These are phyloP conservation scores for Drosophila pachea DNA, from an alignment of 1,140 invertebrate species.

Conservation along the genomic window DNA sequence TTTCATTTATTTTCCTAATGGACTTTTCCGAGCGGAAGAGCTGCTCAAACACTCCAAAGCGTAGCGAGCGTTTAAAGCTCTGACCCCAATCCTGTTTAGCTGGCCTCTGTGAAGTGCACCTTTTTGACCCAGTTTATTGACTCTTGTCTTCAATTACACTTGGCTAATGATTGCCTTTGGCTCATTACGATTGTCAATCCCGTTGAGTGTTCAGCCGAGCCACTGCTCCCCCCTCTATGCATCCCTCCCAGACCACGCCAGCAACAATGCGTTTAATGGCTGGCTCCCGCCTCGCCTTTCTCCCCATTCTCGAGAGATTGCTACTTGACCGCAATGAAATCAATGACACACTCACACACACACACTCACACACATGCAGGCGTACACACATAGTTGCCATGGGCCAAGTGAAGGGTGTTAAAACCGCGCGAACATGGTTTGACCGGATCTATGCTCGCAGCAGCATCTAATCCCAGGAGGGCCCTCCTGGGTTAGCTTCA, in stretches of 20 bases:
- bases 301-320: not conserved
- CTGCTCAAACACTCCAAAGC: constrained; percentile 44
- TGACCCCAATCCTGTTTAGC: constrained; percentile 31
- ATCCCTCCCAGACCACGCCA: not conserved
- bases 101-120: not conserved
- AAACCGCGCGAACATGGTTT: constrained; percentile 14
- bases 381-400: not conserved
- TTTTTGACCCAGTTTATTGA: constrained; percentile 23
- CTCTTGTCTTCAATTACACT: constrained; percentile 18
- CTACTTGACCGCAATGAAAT: constrained; percentile 45
- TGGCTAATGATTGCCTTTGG: constrained; percentile 27
- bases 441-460: not conserved
- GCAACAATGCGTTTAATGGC: constrained; percentile 25
- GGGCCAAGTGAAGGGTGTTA: constrained; percentile 12
- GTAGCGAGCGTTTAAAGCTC: constrained; percentile 4
- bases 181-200: constrained; percentile 41
- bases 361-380: not conserved
- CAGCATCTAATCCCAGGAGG: constrained; percentile 5
- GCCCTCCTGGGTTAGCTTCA: not conserved
- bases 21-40: constrained; percentile 43
- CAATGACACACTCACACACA: constrained; percentile 34
- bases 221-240: no score
- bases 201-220: constrained; percentile 8
- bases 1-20: constrained; percentile 38
- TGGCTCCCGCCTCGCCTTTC: not conserved